These are phyloP conservation scores for Drosophila melanogaster DNA, from an alignment of 1,140 invertebrate species.

Conservation along the genomic window DNA sequence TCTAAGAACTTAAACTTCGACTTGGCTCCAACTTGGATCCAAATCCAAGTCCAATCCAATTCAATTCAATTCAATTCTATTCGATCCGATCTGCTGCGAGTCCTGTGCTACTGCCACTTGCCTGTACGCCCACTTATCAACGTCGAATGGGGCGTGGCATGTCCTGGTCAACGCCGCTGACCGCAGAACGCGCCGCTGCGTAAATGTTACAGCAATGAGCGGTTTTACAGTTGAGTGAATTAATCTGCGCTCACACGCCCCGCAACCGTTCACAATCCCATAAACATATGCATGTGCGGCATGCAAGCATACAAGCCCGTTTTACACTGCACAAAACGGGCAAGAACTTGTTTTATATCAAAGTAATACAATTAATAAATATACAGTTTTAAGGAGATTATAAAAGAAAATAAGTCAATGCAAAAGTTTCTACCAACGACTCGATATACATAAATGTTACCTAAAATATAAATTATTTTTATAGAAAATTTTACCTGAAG, in stretches of 20 bases:
- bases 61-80: not conserved
- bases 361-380: too few species aligned
- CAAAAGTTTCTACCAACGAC: too few species aligned
- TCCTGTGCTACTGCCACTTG: not conserved
- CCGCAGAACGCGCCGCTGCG: constrained; percentile 65
- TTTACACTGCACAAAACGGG: constrained; percentile 1
- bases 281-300: constrained; percentile 34
- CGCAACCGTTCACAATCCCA: constrained; percentile 11
- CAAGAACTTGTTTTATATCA: too few species aligned
- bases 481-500: too few species aligned
- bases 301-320: not conserved
- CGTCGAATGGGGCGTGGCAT: constrained; percentile 30
- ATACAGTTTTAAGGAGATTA: too few species aligned
- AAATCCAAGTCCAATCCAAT: too few species aligned
- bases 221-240: constrained; percentile 73
- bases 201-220: constrained; percentile 74
- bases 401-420: too few species aligned
- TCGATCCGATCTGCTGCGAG: not conserved
- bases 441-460: too few species aligned
- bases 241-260: constrained; percentile 44
- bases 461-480: too few species aligned
- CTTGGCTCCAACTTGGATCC: not conserved
- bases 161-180: constrained; percentile 44
- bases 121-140: constrained; percentile 4
- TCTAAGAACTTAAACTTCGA: too few species aligned